Base-by-base conservation (phyloP, 2,888 invertebrate genomes). In the Erebia ligea region DNA sequence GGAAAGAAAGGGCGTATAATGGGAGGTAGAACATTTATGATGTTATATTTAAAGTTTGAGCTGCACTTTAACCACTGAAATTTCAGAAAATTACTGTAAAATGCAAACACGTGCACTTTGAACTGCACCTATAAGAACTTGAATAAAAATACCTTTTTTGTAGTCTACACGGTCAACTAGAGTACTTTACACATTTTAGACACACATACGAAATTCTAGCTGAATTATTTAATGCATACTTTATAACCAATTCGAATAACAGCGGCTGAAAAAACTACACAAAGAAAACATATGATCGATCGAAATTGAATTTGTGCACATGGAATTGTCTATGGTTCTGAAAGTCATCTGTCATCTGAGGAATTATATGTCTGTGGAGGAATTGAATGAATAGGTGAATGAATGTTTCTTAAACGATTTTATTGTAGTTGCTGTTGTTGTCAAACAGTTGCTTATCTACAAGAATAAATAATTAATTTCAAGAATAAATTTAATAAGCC, bases 281-380 rank as follows among this genome's bases (percentile, higher is more conserved):
- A 92, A 93, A 92, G 93, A 93, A 93, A 93, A 93, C 93, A 93
- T 93, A 92, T 93, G 93, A 93, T 93, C 93, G 93, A 93, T 93
- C 88, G 92, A 87, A 81, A 81, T 81, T 80, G 78, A 88, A 84
- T 85, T 89, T 87, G 87, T 92, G 92, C 92, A 93, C 92, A 92
- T 92, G 92, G 87, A 87, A 73, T 89, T 84, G 86, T 91, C 90
- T 89, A 88, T 90, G 88, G 83, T 79, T 57, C 58, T 40, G 54
- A 40, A 17, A 11, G 70, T 68, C 73, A 71, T 65, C 78, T 82
- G 81, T 81, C 85, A 82, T 82, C 59, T 8, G 17, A 66, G n/a
- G 17, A n/a, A n/a, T n/a, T n/a, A n/a, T n/a, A n/a, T n/a, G n/a
- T n/a, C n/a, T n/a, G n/a, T n/a, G n/a, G 17, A 66, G n/a, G 17